Evolutionary conservation across 2,113 vertebrate species (phyloP), one percentile per base, ranked within the genome.

Genomic region (Burhinus oedicnemus): DNA sequence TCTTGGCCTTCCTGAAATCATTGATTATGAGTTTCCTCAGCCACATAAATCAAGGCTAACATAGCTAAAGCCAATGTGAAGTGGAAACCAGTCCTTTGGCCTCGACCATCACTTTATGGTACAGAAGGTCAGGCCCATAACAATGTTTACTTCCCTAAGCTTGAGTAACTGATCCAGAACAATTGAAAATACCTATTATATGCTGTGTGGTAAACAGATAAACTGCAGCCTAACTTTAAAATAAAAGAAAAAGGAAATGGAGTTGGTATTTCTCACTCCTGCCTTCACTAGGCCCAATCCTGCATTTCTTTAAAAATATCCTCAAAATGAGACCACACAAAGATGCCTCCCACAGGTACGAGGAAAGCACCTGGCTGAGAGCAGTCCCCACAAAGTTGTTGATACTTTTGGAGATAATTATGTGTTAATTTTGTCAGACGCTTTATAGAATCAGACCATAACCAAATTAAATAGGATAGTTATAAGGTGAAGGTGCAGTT

Each of bases 321-420:
- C n/a, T 62, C 36, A 18, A 34, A 45, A 34, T 0, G 8, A 61
- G 38, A 54, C 5, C 11, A 29, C 0, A 1, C 3, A 21, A 88
- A 55, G 38, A 78, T 18, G 8, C 8, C 6, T 27, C 60, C 51
- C 51, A 27, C 6, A 15, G 34, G 65, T 13, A 22, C 2, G 32
- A 68, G 55, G 34, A 32, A 69, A 84, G 12, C 11, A 40, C 55
- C 11, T 0, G 20, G 29, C n/a, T 58, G 34, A 66, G 32, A 72
- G 45, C 11, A 54, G 30, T 21, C 22, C 36, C 12, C 11, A n/a
- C 23, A 71, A 2, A 15, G 6, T 66, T 62, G 30, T 4, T 32
- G 51, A 22, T 62, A 26, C 17, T 64, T 70, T 23, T 20, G 51
- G 29, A 65, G 42, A 47, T 18, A 58, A 54, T 70, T 36, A 42